Evolutionary conservation across 2,113 vertebrate genomes (phyloP).

Genomic region (Arizona elegans): DNA sequence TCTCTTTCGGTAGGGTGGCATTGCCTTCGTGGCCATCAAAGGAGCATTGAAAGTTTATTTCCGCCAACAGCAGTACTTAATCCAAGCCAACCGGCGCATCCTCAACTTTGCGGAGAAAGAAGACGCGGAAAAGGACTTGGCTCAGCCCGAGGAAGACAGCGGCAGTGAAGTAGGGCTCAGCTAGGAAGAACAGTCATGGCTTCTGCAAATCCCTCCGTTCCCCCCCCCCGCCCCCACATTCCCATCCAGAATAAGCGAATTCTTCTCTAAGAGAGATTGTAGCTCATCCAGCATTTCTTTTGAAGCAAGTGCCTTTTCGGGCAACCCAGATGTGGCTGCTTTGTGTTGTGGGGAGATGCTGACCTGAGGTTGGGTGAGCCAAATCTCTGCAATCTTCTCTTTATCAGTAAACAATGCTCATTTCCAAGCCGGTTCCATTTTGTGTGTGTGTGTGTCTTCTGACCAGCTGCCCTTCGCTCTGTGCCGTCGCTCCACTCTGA

Average conservation of each 20-base stretch:
- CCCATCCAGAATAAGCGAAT: too few species aligned
- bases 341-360: too few species aligned
- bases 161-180: constrained; percentile 14
- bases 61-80: constrained; percentile 74
- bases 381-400: background rate
- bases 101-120: constrained; percentile 65
- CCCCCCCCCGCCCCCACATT: too few species aligned
- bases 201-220: too few species aligned
- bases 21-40: constrained; percentile 73
- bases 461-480: background rate
- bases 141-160: background rate
- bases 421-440: background rate
- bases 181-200: background rate
- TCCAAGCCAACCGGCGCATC: constrained; percentile 70
- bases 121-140: background rate
- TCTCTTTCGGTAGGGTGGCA: constrained; percentile 62
- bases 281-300: background rate
- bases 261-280: background rate
- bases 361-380: background rate
- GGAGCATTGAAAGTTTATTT: constrained; percentile 75
- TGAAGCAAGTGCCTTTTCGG: background rate
- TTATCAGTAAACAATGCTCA: background rate
- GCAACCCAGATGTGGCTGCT: background rate
- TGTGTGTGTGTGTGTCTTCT: background rate
- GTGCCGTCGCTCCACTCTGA: background rate